These are phyloP conservation scores for Hemicordylus capensis DNA, from an alignment of 2,113 vertebrate genomes.

Conservation along the genomic window DNA sequence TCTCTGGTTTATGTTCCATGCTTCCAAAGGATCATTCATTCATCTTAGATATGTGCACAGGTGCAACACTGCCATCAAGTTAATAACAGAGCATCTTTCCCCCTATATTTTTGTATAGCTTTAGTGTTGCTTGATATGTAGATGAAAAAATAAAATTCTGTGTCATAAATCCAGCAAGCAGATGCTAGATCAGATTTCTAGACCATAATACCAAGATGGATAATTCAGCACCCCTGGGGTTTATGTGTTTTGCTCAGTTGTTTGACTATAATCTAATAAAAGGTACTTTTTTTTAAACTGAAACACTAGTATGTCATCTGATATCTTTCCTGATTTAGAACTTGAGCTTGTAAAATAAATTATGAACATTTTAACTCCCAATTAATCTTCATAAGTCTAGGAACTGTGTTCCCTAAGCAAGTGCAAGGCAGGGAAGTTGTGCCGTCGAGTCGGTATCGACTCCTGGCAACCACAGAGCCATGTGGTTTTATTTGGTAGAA, in stretches of 20 bases:
- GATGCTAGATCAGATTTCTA: not conserved
- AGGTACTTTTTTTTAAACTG: not conserved
- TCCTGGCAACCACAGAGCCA: too few species aligned
- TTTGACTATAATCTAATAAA: not conserved
- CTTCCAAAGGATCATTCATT: slow-evolving; percentile 1
- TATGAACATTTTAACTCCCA: not conserved
- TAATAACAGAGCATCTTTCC: not conserved
- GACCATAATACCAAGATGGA: not conserved
- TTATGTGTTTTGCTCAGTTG: not conserved
- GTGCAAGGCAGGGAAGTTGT: too few species aligned
- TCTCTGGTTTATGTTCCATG: not conserved
- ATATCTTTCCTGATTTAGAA: not conserved
- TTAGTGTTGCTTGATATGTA: not conserved
- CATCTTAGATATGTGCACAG: not conserved
- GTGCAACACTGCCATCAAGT: not conserved
- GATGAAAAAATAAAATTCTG: not conserved
- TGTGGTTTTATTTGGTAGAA: too few species aligned
- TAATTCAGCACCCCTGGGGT: not conserved
- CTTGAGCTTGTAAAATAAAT: not conserved
- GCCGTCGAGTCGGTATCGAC: too few species aligned
- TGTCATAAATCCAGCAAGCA: not conserved
- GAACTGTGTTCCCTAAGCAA: not conserved
- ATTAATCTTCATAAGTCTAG: not conserved
- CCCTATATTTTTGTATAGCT: not conserved
- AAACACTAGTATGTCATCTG: not conserved